Percentiles rank a stretch among this genome's conserved stretches.
These are phyloP conservation scores for Allolobophora icterica DNA, from an alignment of 2,888 invertebrate genomes.

Conservation along the genomic window DNA sequence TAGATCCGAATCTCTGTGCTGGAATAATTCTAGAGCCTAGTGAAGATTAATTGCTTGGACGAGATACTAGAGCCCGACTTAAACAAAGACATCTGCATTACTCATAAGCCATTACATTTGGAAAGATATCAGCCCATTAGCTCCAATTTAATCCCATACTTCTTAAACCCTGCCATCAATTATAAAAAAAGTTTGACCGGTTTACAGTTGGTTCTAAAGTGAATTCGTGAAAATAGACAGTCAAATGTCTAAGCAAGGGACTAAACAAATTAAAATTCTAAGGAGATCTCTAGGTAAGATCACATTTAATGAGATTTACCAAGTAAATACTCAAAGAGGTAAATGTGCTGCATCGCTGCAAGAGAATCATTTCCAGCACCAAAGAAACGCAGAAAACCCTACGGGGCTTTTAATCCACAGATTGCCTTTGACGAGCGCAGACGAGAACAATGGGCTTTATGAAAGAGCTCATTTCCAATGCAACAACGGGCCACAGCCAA, in stretches of 20 bases:
- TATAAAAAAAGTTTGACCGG: background rate
- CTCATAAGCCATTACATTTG: background rate
- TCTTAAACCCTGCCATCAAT: background rate
- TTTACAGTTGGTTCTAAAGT: too few species aligned
- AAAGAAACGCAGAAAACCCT: background rate
- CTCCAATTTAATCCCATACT: background rate
- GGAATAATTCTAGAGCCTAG: background rate
- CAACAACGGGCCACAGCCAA: slow-evolving; percentile 5
- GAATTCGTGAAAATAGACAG: background rate
- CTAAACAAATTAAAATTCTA: background rate
- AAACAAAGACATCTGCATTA: background rate
- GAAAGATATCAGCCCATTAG: background rate
- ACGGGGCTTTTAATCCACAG: background rate
- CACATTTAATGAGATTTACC: background rate
- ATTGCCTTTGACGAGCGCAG: background rate
- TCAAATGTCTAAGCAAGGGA: background rate
- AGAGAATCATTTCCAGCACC: background rate
- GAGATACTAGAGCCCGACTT: background rate
- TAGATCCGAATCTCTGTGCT: background rate
- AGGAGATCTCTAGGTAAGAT: background rate
- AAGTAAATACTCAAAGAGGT: background rate
- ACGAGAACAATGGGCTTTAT: background rate
- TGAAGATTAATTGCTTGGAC: background rate
- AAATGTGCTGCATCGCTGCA: background rate
- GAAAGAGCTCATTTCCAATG: background rate